Base-by-base conservation (phyloP, 2,888 invertebrate species). In the Gortyna flavago region DNA sequence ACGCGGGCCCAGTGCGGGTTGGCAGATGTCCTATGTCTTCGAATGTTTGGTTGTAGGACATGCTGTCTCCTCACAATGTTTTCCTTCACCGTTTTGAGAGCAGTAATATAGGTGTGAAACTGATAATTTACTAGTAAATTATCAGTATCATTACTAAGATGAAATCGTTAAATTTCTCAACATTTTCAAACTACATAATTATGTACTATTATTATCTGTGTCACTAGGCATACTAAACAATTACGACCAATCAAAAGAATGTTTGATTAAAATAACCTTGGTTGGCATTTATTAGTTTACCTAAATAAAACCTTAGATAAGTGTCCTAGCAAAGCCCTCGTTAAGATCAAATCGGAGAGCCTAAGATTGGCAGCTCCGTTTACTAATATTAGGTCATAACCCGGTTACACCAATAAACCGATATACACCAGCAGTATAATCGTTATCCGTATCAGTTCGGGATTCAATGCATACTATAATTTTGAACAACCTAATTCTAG, bases 381-480 rank as follows among this genome's bases (percentile, higher is more conserved):
- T 62, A 57, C 25, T 73, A 65, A 59, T 61, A 61, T 38, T 35
- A 59, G 68, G 44, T 69, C 69, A 59, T 70, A 76, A 77, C 51
- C 62, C 9, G 21, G 72, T n/a, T 84, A 66, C 38, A 68, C 59
- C 59, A 66, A 85, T 83, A 83, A 77, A 72, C 77, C 72, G 70
- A 77, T 83, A 82, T 59, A 82, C 66, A 64, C 51, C 25, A 62
- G 35, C 64, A 66, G n/a, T 59, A 83, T 73, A 73, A 83, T 77
- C 86, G 62, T 64, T 83, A 73, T 32, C 83, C 41, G 29, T 83
- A 77, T 83, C 83, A 83, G 70, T 41, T 72, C 48, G 11, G 44
- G 77, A 73, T 83, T 77, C 83, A 48, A 85, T 83, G 83, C 83
- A 83, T 77, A 70, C 61, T 67, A 85, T 77, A 83, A 83, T 85